These are phyloP conservation scores for Amblyraja radiata DNA, from an alignment of 2,797 vertebrate genomes.

Conservation along the genomic window DNA sequence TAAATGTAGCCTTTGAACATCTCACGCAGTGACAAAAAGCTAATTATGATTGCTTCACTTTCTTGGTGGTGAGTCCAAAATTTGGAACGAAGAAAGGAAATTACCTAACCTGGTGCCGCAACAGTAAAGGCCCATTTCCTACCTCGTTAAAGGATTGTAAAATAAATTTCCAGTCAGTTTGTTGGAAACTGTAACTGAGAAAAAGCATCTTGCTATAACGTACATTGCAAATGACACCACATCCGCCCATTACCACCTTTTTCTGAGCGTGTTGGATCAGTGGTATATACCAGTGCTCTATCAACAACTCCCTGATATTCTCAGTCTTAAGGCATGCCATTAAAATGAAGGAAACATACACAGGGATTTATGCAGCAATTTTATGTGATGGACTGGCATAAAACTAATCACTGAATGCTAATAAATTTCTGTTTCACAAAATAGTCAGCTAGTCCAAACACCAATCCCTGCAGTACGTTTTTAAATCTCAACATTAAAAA, in stretches of 20 bases:
- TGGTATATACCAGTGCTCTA: not conserved
- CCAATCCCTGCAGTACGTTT: not conserved
- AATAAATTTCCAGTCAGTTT: slow-evolving; percentile 19
- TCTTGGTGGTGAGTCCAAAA: not conserved
- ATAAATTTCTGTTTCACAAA: not conserved
- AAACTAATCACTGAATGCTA: not conserved
- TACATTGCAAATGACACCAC: not conserved
- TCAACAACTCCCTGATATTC: not conserved
- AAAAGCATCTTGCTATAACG: not conserved
- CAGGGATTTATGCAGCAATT: not conserved
- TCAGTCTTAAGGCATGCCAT: not conserved
- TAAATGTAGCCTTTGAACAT: not conserved
- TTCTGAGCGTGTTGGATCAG: not conserved
- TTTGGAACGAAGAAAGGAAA: not conserved
- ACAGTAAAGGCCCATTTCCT: not conserved
- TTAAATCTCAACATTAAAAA: not conserved
- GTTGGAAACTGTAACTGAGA: not conserved
- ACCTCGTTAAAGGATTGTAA: not conserved
- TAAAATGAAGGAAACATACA: not conserved
- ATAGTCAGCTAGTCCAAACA: not conserved
- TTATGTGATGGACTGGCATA: not conserved
- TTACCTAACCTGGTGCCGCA: not conserved
- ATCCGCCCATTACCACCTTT: not conserved
- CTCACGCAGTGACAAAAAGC: not conserved
- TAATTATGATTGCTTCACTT: not conserved